Evolutionary conservation across 2,113 vertebrate species (phyloP).

Genomic region (Paradoxurus hermaphroditus): DNA sequence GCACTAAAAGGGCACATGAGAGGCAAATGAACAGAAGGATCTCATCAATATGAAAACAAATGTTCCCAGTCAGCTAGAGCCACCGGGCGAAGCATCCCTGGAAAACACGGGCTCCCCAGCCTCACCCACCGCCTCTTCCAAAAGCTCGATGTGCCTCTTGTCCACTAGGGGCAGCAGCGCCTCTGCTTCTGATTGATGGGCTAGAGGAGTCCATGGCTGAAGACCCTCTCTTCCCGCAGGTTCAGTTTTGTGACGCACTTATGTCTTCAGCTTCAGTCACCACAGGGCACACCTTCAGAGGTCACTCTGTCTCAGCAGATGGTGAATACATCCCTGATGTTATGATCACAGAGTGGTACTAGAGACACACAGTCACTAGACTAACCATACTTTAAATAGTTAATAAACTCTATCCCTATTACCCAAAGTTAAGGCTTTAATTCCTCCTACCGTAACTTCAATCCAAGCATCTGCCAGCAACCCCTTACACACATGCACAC

Average conservation of each 20-base stretch:
- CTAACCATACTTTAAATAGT: not conserved
- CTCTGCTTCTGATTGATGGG: not conserved
- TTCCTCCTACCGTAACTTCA: not conserved
- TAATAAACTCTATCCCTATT: not conserved
- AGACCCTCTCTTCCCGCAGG: not conserved
- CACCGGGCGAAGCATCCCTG: not conserved
- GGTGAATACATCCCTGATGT: not conserved
- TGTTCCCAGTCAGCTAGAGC: not conserved
- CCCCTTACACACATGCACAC: not conserved
- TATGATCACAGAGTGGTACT: not conserved
- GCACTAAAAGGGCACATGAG: not conserved
- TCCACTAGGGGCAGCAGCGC: not conserved
- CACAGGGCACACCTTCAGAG: not conserved
- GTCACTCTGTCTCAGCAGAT: not conserved
- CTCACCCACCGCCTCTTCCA: not conserved
- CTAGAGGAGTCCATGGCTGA: fast-evolving
- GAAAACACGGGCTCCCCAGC: not conserved
- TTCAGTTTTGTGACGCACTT: not conserved
- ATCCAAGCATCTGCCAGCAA: not conserved
- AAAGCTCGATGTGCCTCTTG: not conserved
- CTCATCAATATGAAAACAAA: not conserved
- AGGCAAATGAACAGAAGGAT: not conserved
- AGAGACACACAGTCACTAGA: not conserved
- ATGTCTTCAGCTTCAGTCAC: not conserved
- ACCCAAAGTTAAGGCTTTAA: not conserved